Percentiles rank a stretch among this genome's conserved stretches.
Conservation (phyloP, 2,797 vertebrate species). For the Synanceia verrucosa region DNA sequence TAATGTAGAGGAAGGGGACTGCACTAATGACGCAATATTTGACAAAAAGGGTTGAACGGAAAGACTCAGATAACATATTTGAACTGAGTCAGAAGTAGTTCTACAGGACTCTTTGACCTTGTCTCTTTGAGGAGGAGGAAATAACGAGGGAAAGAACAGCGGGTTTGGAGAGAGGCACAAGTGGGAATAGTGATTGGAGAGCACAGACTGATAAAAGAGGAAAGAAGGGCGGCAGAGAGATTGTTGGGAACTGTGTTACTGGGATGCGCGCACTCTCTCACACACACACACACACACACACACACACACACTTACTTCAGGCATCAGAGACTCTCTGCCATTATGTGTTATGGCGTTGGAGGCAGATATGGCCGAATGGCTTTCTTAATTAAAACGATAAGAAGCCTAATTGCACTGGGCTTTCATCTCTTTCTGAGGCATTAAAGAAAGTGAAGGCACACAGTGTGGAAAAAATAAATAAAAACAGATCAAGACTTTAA, state of each 20-base stretch:
- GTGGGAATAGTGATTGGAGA: constrained; percentile 72
- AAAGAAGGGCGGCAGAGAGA: constrained; percentile 54
- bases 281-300: constrained; percentile 13
- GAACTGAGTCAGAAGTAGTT: constrained; percentile 69
- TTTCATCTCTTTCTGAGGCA: constrained; percentile 77
- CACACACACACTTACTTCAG: constrained; percentile 70
- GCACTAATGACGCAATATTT: constrained; percentile 53
- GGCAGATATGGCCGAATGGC: constrained; percentile 83
- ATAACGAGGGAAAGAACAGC: constrained; percentile 67
- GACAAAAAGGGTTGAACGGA: constrained; percentile 47
- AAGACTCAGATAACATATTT: constrained; percentile 49
- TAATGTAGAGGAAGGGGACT: constrained; percentile 19
- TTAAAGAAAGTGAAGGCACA: constrained; percentile 77
- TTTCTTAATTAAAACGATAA: constrained; percentile 89
- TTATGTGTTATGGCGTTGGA: constrained; percentile 79
- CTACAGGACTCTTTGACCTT: constrained; percentile 72
- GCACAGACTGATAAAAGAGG: constrained; percentile 72
- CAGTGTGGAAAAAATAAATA: constrained; percentile 68
- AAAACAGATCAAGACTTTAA: constrained; percentile 75
- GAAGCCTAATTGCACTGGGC: constrained; percentile 84
- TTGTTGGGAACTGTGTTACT: constrained; percentile 76
- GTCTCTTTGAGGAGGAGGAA: constrained; percentile 66
- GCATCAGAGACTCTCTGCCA: constrained; percentile 78
- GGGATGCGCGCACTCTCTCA: constrained; percentile 49
- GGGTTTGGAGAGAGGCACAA: constrained; percentile 72